These are phyloP conservation scores for Columba livia DNA, from an alignment of 2,113 vertebrate genomes.

Conservation along the genomic window DNA sequence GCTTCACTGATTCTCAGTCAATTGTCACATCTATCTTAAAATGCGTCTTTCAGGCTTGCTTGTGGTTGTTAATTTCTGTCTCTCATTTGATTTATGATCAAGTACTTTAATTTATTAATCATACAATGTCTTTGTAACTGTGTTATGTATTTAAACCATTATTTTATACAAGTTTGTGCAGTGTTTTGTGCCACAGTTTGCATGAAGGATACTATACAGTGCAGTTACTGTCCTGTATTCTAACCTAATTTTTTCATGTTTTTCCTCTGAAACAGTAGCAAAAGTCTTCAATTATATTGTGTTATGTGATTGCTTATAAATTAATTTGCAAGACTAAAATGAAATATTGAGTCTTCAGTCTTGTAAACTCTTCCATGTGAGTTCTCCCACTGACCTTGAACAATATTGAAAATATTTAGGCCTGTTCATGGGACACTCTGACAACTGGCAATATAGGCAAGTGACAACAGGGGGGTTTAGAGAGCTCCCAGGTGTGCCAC, in stretches of 20 bases:
- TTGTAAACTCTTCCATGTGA: background rate
- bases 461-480: background rate
- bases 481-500: background rate
- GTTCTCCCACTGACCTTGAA: background rate
- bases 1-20: constrained; percentile 4
- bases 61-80: constrained; percentile 53
- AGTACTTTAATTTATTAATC: constrained; percentile 69
- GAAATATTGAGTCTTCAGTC: background rate
- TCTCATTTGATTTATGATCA: constrained; percentile 60
- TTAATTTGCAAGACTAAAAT: constrained; percentile 27
- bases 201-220: constrained; percentile 11
- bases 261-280: constrained; percentile 3
- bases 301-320: background rate
- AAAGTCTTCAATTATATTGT: background rate
- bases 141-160: constrained; percentile 46
- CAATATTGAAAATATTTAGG: background rate
- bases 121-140: constrained; percentile 49
- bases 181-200: constrained; percentile 32
- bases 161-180: constrained; percentile 47
- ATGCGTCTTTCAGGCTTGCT: constrained; percentile 27
- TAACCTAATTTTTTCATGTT: background rate
- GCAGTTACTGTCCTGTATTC: constrained; percentile 17
- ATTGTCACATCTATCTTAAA: constrained; percentile 41
- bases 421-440: background rate
- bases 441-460: background rate